Evolutionary conservation across 2,888 invertebrate species (phyloP).

Genomic region (Drosophila neonasuta): DNA sequence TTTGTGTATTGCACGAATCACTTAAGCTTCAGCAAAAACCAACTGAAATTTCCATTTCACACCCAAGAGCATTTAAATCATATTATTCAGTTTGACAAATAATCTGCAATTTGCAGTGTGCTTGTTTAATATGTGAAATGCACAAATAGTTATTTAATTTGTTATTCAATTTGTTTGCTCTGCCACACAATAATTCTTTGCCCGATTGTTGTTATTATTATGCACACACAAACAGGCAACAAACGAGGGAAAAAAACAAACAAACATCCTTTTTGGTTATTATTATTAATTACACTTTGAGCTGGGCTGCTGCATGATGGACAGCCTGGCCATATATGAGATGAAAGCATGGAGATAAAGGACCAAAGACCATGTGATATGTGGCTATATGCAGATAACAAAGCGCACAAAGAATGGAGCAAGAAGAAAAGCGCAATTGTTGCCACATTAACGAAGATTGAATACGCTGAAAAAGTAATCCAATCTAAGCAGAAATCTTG

Average conservation of each 20-base stretch:
- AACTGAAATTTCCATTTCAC: slow-evolving; percentile 6
- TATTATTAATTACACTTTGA: slow-evolving; percentile 42
- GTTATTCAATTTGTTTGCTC: neutral
- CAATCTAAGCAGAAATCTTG: neutral
- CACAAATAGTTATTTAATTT: slow-evolving; percentile 4
- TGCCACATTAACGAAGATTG: neutral
- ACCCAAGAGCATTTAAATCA: neutral
- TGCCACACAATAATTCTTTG: neutral
- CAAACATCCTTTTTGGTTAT: slow-evolving; percentile 15
- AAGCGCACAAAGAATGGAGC: slow-evolving; percentile 1
- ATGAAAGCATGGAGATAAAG: neutral
- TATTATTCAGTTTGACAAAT: neutral
- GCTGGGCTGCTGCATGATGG: slow-evolving; percentile 28
- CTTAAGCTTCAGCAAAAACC: slow-evolving; percentile 18
- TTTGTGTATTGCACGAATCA: slow-evolving; percentile 10
- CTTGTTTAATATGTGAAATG: neutral
- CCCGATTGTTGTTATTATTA: neutral
- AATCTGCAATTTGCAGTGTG: neutral
- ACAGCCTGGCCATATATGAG: slow-evolving; percentile 1
- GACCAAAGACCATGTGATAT: slow-evolving; percentile 6
- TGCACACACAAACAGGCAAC: slow-evolving; percentile 4
- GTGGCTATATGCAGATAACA: slow-evolving; percentile 20
- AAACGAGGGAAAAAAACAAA: neutral
- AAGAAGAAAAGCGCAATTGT: neutral
- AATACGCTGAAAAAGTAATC: slow-evolving; percentile 16